Evolutionary conservation across 1,140 invertebrate species (phyloP), one percentile per base, ranked within the genome.

Genomic region (Melanaphis sacchari): DNA sequence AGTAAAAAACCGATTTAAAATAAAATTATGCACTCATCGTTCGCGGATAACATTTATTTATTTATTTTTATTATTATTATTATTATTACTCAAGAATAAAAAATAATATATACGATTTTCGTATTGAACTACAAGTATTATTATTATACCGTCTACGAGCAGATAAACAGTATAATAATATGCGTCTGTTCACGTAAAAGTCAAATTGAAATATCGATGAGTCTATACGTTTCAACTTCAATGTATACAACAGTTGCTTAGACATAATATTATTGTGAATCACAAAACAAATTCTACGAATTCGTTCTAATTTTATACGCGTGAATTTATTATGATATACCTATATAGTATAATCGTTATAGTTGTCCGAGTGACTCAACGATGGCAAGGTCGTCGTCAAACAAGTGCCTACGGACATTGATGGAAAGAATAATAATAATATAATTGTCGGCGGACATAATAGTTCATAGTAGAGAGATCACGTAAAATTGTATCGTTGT

Each of bases 371-470:
- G 40, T 84, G 38, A 84, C 24, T 84, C 82, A 26, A 84, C n/a
- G n/a, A 31, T n/a, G 38, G 22, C 82, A 84, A 84, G 82, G 82
- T 41, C 82, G 24, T 76, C 59, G 24, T 84, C 38, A 84, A 84
- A 84, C 24, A 84, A 84, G 36, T 84, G 38, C 81, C 36, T 82
- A 84, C 82, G 38, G 8, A 84, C 9, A 84, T 84, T 41, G 82
- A 84, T 24, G 38, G 82, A 84, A 84, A 84, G 8, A 84, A 41
- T 82, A 24, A 84, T 84, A 76, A 76, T 76, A 76, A n/a, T 76
- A n/a, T 59, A 76, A 76, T 76, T 76, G 59, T 76, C 15, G 59
- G n/a, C 59, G 59, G 59, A 5, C 31, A 18, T 76, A 43, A 43
- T 43, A n/a, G n/a, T n/a, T n/a, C n/a, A 66, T 18, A n/a, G 59